Percentiles rank a stretch among this genome's conserved stretches.
Conservation (phyloP, 64 coral and sea anemone species). For the Anthopleura sola region DNA sequence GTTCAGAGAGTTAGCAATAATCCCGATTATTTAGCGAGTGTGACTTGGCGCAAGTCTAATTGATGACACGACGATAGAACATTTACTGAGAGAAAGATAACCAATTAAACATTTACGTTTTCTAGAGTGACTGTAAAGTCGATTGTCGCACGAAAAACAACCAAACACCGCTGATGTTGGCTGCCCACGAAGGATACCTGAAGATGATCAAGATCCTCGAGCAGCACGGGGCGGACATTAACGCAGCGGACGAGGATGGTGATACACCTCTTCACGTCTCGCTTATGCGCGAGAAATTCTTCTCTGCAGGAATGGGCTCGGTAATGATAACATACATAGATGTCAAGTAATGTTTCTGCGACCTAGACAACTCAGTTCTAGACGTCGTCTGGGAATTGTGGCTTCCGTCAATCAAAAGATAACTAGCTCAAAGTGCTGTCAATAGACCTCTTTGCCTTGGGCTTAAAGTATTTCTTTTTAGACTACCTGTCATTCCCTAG, state of each 20-base stretch:
- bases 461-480: no score
- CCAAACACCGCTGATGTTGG: slow-evolving; percentile 37
- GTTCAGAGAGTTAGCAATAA: no score
- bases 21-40: no score
- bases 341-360: no score
- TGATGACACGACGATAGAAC: no score
- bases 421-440: no score
- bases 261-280: slow-evolving; percentile 46
- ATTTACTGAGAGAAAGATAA: background rate
- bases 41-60: no score
- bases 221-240: slow-evolving; percentile 35
- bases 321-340: background rate
- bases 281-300: slow-evolving; percentile 32
- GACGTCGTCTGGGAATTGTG: no score
- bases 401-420: no score
- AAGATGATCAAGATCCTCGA: slow-evolving; percentile 30
- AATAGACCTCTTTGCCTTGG: no score
- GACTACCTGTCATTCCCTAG: no score
- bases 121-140: slow-evolving; percentile 22
- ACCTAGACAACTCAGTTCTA: no score
- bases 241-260: slow-evolving; percentile 12
- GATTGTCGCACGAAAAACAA: background rate
- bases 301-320: background rate
- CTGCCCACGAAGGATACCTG: slow-evolving; percentile 40
- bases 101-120: background rate